Percentiles rank a stretch among this genome's conserved stretches.
These are phyloP conservation scores for Coelogynopora nodosa DNA, from an alignment of 2,888 invertebrate genomes.

Conservation along the genomic window DNA sequence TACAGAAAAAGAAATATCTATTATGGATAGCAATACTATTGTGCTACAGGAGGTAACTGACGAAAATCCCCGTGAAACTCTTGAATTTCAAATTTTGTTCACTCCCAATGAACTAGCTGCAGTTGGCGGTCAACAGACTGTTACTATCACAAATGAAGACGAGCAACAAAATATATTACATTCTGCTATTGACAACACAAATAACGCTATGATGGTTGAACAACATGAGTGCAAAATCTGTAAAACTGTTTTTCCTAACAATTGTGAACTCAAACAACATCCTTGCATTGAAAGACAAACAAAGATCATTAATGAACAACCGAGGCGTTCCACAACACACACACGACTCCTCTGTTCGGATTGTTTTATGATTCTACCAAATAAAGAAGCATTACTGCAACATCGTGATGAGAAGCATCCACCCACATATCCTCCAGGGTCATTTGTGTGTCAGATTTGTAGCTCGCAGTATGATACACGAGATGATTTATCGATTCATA, in stretches of 20 bases:
- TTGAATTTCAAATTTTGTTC: neutral
- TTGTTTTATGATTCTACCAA: neutral
- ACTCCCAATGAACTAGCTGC: constrained; percentile 1
- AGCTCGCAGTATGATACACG: neutral
- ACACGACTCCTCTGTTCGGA: neutral
- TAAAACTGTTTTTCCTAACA: neutral
- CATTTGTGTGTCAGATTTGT: neutral
- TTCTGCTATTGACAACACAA: neutral
- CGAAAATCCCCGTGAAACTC: neutral
- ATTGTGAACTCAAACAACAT: neutral
- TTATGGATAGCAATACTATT: neutral
- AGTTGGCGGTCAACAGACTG: neutral
- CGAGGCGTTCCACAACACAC: neutral
- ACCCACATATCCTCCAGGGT: neutral
- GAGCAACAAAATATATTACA: neutral
- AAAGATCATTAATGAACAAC: neutral
- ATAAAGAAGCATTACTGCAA: neutral
- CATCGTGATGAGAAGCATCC: neutral
- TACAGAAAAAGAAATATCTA: neutral
- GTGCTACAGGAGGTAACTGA: neutral
- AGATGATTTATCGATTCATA: neutral
- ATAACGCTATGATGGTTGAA: neutral
- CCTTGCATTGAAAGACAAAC: neutral
- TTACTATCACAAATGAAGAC: neutral
- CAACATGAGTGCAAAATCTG: neutral